Evolutionary conservation across 2,113 vertebrate species (phyloP).

Genomic region (Tursiops truncatus): DNA sequence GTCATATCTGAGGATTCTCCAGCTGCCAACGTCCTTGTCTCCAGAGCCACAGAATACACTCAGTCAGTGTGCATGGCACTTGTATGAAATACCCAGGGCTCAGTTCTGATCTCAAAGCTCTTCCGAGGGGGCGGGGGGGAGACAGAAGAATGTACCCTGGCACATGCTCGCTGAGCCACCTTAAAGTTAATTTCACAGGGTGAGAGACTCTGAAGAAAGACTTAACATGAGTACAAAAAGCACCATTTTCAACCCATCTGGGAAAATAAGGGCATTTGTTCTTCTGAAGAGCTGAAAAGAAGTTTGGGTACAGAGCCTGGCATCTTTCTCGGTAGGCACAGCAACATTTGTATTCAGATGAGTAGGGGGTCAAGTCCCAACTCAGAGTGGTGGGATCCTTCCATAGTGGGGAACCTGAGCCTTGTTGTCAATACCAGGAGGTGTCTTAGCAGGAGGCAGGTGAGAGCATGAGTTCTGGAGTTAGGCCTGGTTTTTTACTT

Average conservation of each 20-base stretch:
- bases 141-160: neutral
- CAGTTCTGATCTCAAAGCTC: neutral
- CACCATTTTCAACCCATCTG: neutral
- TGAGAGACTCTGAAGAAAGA: conserved; percentile 11
- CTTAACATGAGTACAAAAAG: conserved; percentile 2
- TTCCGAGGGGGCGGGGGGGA: neutral
- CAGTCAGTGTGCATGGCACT: neutral
- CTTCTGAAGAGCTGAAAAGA: neutral
- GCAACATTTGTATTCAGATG: conserved; percentile 19
- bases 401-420: neutral
- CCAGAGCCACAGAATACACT: neutral
- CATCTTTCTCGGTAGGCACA: neutral
- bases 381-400: neutral
- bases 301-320: conserved; percentile 41
- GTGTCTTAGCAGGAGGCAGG: neutral
- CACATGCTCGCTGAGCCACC: neutral
- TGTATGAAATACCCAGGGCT: neutral
- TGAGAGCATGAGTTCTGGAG: neutral
- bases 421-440: neutral
- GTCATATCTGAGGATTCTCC: neutral
- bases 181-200: conserved; percentile 36
- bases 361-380: neutral
- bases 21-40: neutral
- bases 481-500: neutral
- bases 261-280: conserved; percentile 44